A percentile compares a stretch with the other conserved stretches of the same genome.
Evolutionary conservation across 2,888 invertebrate genomes (phyloP).

Genomic region (Pheosia gnoma): DNA sequence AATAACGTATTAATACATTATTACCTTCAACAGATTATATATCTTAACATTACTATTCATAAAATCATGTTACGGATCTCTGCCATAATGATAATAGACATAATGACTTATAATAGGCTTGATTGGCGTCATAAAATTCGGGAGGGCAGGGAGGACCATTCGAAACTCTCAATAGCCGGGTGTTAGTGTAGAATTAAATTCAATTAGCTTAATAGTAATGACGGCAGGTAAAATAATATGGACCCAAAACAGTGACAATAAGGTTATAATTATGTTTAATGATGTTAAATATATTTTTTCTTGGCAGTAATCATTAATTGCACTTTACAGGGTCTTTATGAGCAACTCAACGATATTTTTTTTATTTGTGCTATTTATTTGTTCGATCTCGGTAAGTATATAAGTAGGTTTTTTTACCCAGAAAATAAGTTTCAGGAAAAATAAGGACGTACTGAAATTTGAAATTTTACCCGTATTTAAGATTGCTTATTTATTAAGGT

Average conservation of each 20-base stretch:
- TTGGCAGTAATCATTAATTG: background rate
- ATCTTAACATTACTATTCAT: constrained; percentile 56
- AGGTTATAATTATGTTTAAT: background rate
- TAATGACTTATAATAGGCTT: constrained; percentile 70
- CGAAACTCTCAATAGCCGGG: constrained; percentile 18
- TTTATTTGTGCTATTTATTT: too few species aligned
- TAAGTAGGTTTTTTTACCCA: too few species aligned
- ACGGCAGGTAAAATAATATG: background rate
- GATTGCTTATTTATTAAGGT: background rate
- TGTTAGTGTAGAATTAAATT: constrained; percentile 47
- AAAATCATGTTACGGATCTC: constrained; percentile 47
- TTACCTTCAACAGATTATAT: constrained; percentile 25
- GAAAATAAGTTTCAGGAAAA: too few species aligned
- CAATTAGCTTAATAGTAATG: constrained; percentile 45
- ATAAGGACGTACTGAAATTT: too few species aligned
- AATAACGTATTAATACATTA: constrained; percentile 15
- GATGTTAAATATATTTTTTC: background rate
- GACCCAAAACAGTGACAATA: constrained; percentile 2
- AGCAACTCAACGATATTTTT: too few species aligned
- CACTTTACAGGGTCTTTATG: background rate
- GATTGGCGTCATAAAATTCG: constrained; percentile 72
- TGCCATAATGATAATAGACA: constrained; percentile 60
- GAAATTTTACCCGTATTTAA: background rate
- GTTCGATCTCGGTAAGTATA: too few species aligned
- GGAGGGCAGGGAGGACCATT: constrained; percentile 36